These are phyloP conservation scores for Seriola aureovittata DNA, from an alignment of 2,113 vertebrate genomes.

Conservation along the genomic window DNA sequence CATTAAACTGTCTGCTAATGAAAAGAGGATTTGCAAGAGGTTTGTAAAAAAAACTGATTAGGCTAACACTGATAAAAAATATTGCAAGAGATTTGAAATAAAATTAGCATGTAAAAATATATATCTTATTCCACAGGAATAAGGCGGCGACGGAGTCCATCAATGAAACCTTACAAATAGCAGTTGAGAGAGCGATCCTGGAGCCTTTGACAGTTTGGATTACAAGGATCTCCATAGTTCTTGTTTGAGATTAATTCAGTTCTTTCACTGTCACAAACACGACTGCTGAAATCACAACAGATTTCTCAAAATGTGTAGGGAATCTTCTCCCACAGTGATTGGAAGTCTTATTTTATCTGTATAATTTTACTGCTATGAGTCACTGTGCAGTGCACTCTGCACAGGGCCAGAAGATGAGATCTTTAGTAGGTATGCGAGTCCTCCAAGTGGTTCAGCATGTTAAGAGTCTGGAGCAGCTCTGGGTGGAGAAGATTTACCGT, in stretches of 20 bases:
- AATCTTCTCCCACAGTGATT: slow-evolving; percentile 34
- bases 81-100: slow-evolving; percentile 36
- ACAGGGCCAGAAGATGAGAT: slow-evolving; percentile 62
- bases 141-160: slow-evolving; percentile 37
- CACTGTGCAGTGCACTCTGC: slow-evolving; percentile 41
- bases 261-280: slow-evolving; percentile 40
- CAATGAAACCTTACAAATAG: slow-evolving; percentile 43
- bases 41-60: not conserved
- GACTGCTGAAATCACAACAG: slow-evolving; percentile 33
- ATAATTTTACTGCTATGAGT: slow-evolving; percentile 58
- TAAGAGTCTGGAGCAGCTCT: slow-evolving; percentile 62
- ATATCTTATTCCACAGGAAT: slow-evolving; percentile 75
- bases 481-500: slow-evolving; percentile 35
- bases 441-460: slow-evolving; percentile 64
- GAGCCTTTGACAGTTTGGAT: slow-evolving; percentile 1
- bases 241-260: slow-evolving; percentile 39
- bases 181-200: slow-evolving; percentile 2
- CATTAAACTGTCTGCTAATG: slow-evolving; percentile 27
- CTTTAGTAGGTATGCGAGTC: slow-evolving; percentile 50
- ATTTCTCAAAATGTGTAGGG: slow-evolving; percentile 29
- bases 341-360: slow-evolving; percentile 44
- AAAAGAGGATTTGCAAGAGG: not conserved
- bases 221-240: slow-evolving; percentile 13
- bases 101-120: slow-evolving; percentile 25
- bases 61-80: slow-evolving; percentile 19